Percentiles rank a stretch among this genome's conserved stretches.
Conservation (phyloP, 2,113 vertebrate species). For the Paramormyrops kingsleyae region DNA sequence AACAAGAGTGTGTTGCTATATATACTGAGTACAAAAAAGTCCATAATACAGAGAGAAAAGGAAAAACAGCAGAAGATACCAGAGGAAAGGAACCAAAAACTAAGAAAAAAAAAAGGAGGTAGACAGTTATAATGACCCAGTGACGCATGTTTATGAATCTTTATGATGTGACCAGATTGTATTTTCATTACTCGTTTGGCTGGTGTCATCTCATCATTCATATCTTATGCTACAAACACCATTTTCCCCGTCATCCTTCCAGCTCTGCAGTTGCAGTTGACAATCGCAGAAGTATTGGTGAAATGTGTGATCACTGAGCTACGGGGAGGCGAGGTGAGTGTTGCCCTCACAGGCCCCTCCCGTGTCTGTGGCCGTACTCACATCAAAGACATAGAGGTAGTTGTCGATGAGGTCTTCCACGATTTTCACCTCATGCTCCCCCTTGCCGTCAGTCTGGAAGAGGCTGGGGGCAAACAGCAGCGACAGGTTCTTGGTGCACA, state of each 20-base stretch:
- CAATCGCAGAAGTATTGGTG: background rate
- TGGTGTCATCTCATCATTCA: background rate
- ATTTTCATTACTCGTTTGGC: background rate
- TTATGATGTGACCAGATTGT: background rate
- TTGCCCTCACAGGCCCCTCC: background rate
- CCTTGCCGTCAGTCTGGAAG: conserved; percentile 93
- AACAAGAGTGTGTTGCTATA: background rate
- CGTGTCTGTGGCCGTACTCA: conserved; percentile 51
- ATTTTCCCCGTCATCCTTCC: background rate
- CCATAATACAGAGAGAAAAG: background rate
- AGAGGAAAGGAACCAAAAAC: background rate
- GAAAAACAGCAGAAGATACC: background rate
- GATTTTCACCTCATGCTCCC: conserved; percentile 89
- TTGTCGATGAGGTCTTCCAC: conserved; percentile 91
- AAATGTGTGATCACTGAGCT: background rate
- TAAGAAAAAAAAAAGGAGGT: background rate
- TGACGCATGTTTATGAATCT: background rate
- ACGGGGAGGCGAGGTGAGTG: background rate
- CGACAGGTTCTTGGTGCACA: conserved; percentile 93
- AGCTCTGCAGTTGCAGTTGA: background rate
- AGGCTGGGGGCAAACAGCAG: conserved; percentile 94
- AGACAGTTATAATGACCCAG: background rate
- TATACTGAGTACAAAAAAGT: background rate
- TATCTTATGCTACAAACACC: background rate
- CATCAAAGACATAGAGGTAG: conserved; percentile 83